These are phyloP conservation scores for Spheniscus humboldti DNA, from an alignment of 2,797 vertebrate species.

Conservation along the genomic window DNA sequence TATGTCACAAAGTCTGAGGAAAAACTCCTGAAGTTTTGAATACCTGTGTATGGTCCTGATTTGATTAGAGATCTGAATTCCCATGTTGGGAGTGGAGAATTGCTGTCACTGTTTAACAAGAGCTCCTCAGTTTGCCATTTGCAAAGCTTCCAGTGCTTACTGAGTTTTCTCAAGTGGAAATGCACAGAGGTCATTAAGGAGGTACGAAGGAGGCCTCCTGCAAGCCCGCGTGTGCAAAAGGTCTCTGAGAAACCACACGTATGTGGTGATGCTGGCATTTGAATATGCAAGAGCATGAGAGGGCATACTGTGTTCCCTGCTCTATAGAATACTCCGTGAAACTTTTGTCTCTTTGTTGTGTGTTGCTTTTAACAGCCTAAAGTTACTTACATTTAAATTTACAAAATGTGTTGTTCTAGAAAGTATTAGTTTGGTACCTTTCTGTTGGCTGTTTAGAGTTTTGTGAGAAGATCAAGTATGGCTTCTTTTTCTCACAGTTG, in stretches of 20 bases:
- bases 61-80: not conserved
- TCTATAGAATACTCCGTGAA: not conserved
- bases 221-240: not conserved
- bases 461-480: not conserved
- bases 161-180: not conserved
- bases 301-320: not conserved
- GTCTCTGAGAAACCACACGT: not conserved
- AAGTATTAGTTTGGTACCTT: not conserved
- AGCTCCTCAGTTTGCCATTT: not conserved
- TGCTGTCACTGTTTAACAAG: not conserved
- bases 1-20: not conserved
- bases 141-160: not conserved
- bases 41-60: not conserved
- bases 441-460: not conserved
- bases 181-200: not conserved
- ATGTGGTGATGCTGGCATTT: rapidly evolving
- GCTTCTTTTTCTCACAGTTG: not conserved
- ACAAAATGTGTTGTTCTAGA: not conserved
- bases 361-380: not conserved
- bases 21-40: not conserved
- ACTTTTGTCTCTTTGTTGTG: not conserved
- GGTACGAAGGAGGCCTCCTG: not conserved
- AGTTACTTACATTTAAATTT: not conserved
- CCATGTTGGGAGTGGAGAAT: not conserved
- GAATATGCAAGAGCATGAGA: not conserved